Base-by-base conservation (phyloP, 2,113 vertebrate species). In the Gorsachius goisagi region DNA sequence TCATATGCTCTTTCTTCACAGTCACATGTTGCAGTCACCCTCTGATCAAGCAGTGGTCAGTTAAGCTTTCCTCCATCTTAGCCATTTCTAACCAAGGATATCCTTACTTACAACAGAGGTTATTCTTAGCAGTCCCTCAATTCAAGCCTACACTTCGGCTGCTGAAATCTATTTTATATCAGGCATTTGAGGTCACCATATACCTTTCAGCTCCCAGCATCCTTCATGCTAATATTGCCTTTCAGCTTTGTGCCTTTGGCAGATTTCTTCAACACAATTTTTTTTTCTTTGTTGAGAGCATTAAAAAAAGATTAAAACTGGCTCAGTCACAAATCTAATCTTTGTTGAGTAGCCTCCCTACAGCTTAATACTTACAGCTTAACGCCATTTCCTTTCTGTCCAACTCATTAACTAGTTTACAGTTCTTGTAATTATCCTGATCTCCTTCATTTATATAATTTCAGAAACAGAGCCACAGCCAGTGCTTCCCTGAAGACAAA, bases 351-450 rank as follows among this genome's bases (percentile, higher is more conserved):
- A 72, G 87, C 60, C 77, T 91, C 87, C 80, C 80, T 89, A 52
- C 47, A 92, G 86, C 79, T 95, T 93, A 95, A 95, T 95, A 78
- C 86, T 41, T 81, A 44, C 55, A 78, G 72, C 69, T 89, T 92
- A 95, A 92, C 82, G 73, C 32, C 60, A 72, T 85, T 95, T 92
- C 77, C 91, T 97, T 92, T 96, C 91, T 91, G 84, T 78, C 68
- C 35, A 56, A 62, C 80, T 72, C 89, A 91, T 94, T 95, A 96
- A 89, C 80, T 68, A 81, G 56, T 95, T 93, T 85, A 92, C 56
- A 92, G 49, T 72, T 75, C 74, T 86, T 77, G 24, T 66, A 77
- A 88, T 84, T 92, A 93, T 79, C 78, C 92, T 83, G 53, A 83
- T 93, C 85, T 30, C 75, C 33, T 93, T 95, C 28, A 84, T 90